Evolutionary conservation across 1,140 invertebrate genomes (phyloP).

Genomic region (Tribolium castaneum): DNA sequence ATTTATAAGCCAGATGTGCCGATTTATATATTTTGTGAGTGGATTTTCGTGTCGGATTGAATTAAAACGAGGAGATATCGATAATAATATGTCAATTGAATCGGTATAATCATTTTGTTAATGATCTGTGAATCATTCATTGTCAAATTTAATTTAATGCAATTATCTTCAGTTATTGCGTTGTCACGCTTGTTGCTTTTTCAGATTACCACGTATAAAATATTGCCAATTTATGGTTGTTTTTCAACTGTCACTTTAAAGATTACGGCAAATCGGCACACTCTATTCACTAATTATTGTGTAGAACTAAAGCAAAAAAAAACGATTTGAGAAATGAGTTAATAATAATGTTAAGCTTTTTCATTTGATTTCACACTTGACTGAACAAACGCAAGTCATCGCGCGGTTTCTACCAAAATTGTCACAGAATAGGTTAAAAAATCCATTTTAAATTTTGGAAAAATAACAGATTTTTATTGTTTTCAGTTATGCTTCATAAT

Average conservation of each 20-base stretch:
- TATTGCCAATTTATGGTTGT: slow-evolving; percentile 3
- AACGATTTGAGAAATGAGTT: too few species aligned
- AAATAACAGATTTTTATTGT: too few species aligned
- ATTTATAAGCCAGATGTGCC: slow-evolving; percentile 5
- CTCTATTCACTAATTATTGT: neutral
- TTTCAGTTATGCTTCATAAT: too few species aligned
- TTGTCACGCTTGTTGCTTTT: slow-evolving; percentile 16
- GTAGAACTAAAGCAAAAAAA: neutral
- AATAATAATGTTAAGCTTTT: too few species aligned
- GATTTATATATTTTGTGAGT: slow-evolving; percentile 27
- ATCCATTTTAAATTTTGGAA: too few species aligned
- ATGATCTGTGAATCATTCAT: slow-evolving; percentile 26
- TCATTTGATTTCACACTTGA: too few species aligned
- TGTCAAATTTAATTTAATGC: slow-evolving; percentile 26
- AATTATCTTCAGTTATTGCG: slow-evolving; percentile 10
- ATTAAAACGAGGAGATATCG: neutral
- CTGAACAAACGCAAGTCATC: too few species aligned
- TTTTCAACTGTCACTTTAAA: neutral
- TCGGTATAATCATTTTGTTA: slow-evolving; percentile 18
- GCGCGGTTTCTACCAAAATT: too few species aligned
- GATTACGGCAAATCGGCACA: neutral
- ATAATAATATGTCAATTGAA: slow-evolving; percentile 20
- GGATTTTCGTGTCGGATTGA: slow-evolving; percentile 31
- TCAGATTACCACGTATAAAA: neutral
- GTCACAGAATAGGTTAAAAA: too few species aligned